A percentile compares a stretch with the other conserved stretches of the same genome.
Conservation (phyloP, 2,113 vertebrate species). For the Puntigrus tetrazona region DNA sequence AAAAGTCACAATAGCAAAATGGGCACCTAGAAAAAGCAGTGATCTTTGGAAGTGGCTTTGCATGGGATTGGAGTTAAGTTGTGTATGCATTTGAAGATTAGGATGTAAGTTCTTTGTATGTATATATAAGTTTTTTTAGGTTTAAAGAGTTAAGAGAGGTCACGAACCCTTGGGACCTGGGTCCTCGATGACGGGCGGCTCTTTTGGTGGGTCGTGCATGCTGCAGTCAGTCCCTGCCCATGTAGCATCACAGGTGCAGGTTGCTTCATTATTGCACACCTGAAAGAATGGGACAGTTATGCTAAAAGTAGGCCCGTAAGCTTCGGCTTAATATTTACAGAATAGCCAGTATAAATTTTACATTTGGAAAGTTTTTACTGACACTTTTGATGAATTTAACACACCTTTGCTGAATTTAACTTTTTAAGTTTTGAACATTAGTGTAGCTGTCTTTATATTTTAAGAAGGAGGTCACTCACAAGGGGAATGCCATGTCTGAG, state of each 20-base stretch:
- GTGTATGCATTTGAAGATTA: neutral
- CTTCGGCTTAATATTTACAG: neutral
- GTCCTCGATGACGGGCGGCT: conserved; percentile 78
- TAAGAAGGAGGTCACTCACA: neutral
- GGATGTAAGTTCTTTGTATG: neutral
- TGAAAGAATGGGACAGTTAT: conserved; percentile 59
- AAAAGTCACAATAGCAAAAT: conserved; percentile 13
- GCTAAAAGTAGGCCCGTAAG: neutral
- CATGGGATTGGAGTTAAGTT: neutral
- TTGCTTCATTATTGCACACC: conserved; percentile 98
- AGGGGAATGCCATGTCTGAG: neutral
- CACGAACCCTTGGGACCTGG: conserved; percentile 98
- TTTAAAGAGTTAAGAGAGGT: conserved; percentile 46
- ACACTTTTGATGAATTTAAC: neutral
- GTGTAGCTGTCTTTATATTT: neutral
- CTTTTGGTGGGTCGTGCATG: conserved; percentile 90
- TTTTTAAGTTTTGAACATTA: neutral
- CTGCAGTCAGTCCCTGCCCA: conserved; percentile 99
- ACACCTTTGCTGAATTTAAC: neutral
- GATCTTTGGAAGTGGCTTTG: conserved; percentile 34
- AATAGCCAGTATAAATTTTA: neutral
- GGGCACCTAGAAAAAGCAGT: neutral
- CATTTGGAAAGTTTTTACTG: neutral
- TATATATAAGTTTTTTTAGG: neutral
- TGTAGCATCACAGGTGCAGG: conserved; percentile 91